Conservation (phyloP, 2,888 invertebrate species). For the Cinara cedri region DNA sequence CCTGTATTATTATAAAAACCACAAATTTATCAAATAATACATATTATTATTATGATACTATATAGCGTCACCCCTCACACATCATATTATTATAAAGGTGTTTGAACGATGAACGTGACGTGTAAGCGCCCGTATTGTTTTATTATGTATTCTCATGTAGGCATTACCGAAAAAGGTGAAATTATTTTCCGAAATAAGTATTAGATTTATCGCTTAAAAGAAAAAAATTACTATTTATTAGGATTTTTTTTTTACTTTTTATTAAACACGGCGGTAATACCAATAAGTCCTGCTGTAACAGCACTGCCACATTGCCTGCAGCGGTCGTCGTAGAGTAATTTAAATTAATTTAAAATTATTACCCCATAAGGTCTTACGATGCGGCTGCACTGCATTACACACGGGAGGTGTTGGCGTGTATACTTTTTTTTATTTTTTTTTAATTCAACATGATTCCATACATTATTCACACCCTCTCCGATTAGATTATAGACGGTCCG, state of each 20-base stretch:
- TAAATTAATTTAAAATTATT: constrained; percentile 55
- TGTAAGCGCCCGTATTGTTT: constrained; percentile 39
- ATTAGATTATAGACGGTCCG: background rate
- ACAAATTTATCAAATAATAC: constrained; percentile 43
- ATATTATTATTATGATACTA: too few relatives aligned
- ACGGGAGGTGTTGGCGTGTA: constrained; percentile 16
- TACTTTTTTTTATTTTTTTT: background rate
- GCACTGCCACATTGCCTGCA: constrained; percentile 5
- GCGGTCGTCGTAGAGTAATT: constrained; percentile 23
- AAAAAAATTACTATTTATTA: constrained; percentile 50
- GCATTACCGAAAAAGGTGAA: background rate
- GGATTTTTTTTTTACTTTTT: background rate
- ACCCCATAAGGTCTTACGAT: constrained; percentile 33
- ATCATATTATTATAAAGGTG: constrained; percentile 16
- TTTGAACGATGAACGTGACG: background rate
- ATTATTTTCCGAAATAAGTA: constrained; percentile 2
- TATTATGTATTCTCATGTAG: too few relatives aligned
- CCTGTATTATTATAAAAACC: constrained; percentile 41
- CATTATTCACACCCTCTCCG: constrained; percentile 24
- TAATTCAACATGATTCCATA: constrained; percentile 17
- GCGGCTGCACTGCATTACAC: background rate
- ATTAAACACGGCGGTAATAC: constrained; percentile 25
- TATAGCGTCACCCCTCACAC: too few relatives aligned
- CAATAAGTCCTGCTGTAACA: background rate
- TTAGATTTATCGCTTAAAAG: constrained; percentile 45